A percentile compares a stretch with the other conserved stretches of the same genome.
Evolutionary conservation across 2,113 vertebrate species (phyloP).

Genomic region (Thalassoma bifasciatum): DNA sequence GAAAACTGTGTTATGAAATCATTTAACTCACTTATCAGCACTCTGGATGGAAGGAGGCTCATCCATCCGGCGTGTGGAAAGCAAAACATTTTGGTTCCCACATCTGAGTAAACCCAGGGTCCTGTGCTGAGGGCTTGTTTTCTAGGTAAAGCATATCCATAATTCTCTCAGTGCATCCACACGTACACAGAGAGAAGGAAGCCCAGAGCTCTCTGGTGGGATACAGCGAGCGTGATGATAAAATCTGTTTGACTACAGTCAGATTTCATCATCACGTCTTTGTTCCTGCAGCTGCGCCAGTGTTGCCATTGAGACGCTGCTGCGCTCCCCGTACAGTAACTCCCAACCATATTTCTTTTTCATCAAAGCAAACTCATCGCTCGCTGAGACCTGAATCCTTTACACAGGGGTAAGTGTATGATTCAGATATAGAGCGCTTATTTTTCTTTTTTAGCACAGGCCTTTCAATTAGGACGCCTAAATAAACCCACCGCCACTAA

Average conservation of each 20-base stretch:
- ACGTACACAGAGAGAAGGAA: slow-evolving; percentile 5
- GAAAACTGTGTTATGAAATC: slow-evolving; percentile 30
- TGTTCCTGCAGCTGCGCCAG: slow-evolving; percentile 67
- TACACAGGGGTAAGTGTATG: slow-evolving; percentile 28
- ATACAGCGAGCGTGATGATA: slow-evolving; percentile 39
- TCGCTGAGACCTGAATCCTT: slow-evolving; percentile 14
- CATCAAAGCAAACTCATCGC: slow-evolving; percentile 39
- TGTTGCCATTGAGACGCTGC: slow-evolving; percentile 35
- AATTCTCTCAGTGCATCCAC: slow-evolving; percentile 65
- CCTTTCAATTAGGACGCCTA: slow-evolving; percentile 47
- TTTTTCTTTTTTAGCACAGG: slow-evolving; percentile 16
- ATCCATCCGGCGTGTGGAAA: slow-evolving; percentile 26
- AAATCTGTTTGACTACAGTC: slow-evolving; percentile 64
- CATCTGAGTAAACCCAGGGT: slow-evolving; percentile 51
- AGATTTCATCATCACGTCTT: slow-evolving; percentile 58
- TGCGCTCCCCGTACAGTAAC: slow-evolving; percentile 17
- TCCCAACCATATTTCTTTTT: slow-evolving; percentile 38
- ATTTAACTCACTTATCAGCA: slow-evolving; percentile 35
- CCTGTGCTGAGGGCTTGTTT: slow-evolving; percentile 50
- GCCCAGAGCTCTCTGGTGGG: slow-evolving; percentile 19
- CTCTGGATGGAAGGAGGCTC: slow-evolving; percentile 14
- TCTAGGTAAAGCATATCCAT: slow-evolving; percentile 65
- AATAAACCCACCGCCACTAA: slow-evolving; percentile 48
- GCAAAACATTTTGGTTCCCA: slow-evolving; percentile 56
- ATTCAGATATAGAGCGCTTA: slow-evolving; percentile 39